A percentile compares a stretch with the other conserved stretches of the same genome.
These are phyloP conservation scores for Neodiprion pinetum DNA, from an alignment of 1,140 invertebrate species.

Conservation along the genomic window DNA sequence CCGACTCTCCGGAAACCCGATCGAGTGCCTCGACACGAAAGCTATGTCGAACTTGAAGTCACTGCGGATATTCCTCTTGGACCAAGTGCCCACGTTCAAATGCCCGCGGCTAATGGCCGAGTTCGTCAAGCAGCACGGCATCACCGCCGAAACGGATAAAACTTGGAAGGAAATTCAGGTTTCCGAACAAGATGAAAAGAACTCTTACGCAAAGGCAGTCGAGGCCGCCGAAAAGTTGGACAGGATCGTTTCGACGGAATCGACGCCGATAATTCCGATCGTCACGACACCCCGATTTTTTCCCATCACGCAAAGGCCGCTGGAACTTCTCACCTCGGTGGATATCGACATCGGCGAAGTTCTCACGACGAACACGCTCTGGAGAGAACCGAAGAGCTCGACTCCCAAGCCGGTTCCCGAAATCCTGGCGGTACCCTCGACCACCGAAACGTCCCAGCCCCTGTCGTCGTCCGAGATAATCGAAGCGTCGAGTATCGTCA, in stretches of 20 bases:
- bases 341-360: no score
- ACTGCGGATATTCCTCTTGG: slow-evolving; percentile 49
- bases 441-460: no score
- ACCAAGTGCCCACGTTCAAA: slow-evolving; percentile 49
- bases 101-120: slow-evolving; percentile 48
- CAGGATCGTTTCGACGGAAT: not conserved
- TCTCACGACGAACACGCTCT: no score
- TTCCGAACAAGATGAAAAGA: not conserved
- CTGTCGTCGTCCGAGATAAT: no score
- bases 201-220: not conserved
- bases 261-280: not conserved
- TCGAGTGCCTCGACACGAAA: slow-evolving; percentile 49
- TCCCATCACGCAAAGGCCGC: no score
- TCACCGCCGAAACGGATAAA: slow-evolving; percentile 46
- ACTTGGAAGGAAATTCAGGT: slow-evolving; percentile 32
- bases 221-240: not conserved
- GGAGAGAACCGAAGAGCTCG: no score
- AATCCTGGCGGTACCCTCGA: no score
- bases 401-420: no score
- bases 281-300: not conserved
- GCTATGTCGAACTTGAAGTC: slow-evolving; percentile 39
- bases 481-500: no score
- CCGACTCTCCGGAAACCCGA: slow-evolving; percentile 50
- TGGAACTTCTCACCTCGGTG: no score
- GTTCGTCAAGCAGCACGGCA: slow-evolving; percentile 36